Evolutionary conservation across 1,140 invertebrate species (phyloP).

Genomic region (Argopecten irradians): DNA sequence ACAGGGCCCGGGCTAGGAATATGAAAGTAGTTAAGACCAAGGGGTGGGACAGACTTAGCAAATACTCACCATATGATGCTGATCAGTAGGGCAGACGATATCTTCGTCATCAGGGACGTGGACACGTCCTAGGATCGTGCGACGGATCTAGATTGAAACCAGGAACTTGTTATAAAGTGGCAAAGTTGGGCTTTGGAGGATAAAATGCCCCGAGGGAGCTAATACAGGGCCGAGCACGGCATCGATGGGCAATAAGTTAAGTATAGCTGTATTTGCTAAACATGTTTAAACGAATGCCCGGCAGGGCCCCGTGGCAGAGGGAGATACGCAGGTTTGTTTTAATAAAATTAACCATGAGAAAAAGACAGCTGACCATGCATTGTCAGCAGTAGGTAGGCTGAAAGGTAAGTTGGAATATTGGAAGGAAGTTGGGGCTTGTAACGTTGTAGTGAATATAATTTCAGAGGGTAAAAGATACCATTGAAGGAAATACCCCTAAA

Average conservation of each 20-base stretch:
- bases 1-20: constrained; percentile 30
- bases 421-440: constrained; percentile 15
- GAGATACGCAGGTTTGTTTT: background rate
- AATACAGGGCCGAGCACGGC: background rate
- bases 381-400: constrained; percentile 32
- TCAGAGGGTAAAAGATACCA: background rate
- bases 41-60: background rate
- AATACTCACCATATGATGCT: background rate
- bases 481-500: no score
- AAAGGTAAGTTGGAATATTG: constrained; percentile 27
- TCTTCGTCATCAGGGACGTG: background rate
- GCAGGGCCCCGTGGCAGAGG: background rate
- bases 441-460: constrained; percentile 29
- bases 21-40: background rate
- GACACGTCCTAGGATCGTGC: background rate
- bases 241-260: background rate
- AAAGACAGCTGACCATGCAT: background rate
- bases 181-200: constrained; percentile 6
- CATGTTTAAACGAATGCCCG: no score
- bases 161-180: constrained; percentile 28
- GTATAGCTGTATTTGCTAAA: background rate
- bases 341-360: background rate
- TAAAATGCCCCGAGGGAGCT: background rate
- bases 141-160: background rate
- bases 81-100: background rate